These are phyloP conservation scores for Mycetomoellerius zeteki DNA, from an alignment of 1,140 invertebrate species.

Conservation along the genomic window DNA sequence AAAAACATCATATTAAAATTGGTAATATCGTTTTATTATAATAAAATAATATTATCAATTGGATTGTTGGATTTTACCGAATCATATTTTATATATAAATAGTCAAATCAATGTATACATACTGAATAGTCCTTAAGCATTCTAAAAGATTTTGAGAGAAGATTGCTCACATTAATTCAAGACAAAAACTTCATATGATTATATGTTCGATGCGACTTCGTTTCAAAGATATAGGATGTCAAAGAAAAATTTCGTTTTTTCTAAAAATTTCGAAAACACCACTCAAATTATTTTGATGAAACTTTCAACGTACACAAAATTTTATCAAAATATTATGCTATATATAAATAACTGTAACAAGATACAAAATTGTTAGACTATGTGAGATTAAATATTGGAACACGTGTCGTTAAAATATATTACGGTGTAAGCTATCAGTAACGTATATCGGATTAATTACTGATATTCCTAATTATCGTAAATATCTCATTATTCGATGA, in stretches of 20 bases:
- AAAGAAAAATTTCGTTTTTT: too few species aligned
- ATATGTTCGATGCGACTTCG: too few species aligned
- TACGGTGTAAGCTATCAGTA: neutral
- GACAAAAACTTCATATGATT: too few species aligned
- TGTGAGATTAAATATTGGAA: slow-evolving; percentile 3
- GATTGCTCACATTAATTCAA: too few species aligned
- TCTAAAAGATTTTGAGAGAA: too few species aligned
- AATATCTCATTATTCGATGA: slow-evolving; percentile 12
- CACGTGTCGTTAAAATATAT: slow-evolving; percentile 11
- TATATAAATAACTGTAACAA: slow-evolving; percentile 2
- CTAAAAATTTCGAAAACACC: too few species aligned
- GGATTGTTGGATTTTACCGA: neutral
- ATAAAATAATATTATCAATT: slow-evolving; percentile 19
- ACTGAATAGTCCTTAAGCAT: too few species aligned
- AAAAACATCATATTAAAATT: neutral
- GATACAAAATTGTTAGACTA: neutral
- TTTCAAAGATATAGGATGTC: too few species aligned
- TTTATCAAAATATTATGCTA: neutral
- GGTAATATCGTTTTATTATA: neutral
- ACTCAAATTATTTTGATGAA: too few species aligned
- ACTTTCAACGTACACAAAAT: too few species aligned
- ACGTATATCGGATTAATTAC: slow-evolving; percentile 23
- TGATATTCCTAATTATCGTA: slow-evolving; percentile 15
- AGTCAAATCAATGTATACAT: neutral
- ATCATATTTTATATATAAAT: neutral